Percentiles rank a stretch among this genome's conserved stretches.
Conservation (phyloP, 2,113 vertebrate species). For the Callopanchax toddi region DNA sequence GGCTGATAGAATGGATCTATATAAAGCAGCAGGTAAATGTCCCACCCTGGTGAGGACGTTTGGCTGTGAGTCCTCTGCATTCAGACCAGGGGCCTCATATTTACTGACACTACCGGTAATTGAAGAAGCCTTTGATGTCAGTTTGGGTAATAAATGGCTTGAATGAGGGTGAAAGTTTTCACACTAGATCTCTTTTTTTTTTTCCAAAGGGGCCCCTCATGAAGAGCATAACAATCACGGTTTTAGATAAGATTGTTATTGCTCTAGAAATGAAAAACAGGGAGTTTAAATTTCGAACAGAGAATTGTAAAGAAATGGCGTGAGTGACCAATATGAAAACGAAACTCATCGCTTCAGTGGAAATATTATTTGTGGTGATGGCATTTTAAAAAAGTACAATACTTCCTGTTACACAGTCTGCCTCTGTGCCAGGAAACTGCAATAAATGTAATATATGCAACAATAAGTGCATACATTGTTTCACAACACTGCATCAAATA, state of each 20-base stretch:
- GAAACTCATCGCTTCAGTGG: not conserved
- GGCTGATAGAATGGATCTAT: not conserved
- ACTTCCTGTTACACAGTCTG: not conserved
- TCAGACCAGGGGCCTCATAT: conserved; percentile 32
- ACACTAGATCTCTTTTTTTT: conserved; percentile 49
- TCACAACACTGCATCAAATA: too few species aligned
- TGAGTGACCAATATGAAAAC: not conserved
- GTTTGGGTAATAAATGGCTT: conserved; percentile 4
- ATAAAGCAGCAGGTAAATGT: conserved; percentile 27
- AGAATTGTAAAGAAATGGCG: not conserved
- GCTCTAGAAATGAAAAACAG: conserved; percentile 25
- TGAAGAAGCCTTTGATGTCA: conserved; percentile 65
- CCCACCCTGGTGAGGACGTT: conserved; percentile 38
- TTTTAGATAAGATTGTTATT: conserved; percentile 19
- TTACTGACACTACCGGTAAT: conserved; percentile 64
- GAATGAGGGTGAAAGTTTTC: not conserved
- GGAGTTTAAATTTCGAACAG: too few species aligned
- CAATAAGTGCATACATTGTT: too few species aligned
- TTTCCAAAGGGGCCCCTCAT: conserved; percentile 45
- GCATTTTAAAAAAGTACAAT: not conserved
- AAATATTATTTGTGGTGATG: too few species aligned
- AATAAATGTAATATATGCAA: too few species aligned
- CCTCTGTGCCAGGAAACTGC: not conserved
- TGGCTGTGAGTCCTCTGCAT: not conserved
- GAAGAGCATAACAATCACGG: conserved; percentile 12